phyloP scores from a whole-genome alignment of 1,140 invertebrate genomes.

The Tetranychus cinnabarinus region DNA sequence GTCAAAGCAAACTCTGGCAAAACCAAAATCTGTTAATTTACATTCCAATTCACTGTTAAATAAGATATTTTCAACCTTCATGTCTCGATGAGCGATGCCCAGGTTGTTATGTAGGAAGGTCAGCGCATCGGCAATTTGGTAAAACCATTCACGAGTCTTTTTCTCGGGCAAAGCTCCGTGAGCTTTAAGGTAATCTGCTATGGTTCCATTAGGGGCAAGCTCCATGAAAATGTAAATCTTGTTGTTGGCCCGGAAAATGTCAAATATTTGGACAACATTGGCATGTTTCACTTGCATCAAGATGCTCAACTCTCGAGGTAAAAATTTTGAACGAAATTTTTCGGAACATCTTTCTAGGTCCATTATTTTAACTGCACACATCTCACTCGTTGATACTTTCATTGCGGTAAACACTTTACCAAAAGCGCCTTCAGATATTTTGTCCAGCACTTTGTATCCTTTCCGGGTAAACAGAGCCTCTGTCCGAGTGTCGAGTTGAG shows the following conservation, averaged over 20 bases:
- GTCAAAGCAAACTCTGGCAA: constrained; percentile 4
- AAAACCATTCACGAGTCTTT: constrained; percentile 3
- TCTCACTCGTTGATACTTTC: background rate
- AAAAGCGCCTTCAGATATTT: constrained; percentile 6
- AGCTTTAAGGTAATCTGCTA: constrained; percentile 4
- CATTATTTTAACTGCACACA: constrained; percentile 8
- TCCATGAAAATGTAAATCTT: constrained; percentile 11
- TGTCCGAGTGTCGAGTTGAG: constrained; percentile 6
- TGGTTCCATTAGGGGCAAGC: constrained; percentile 7
- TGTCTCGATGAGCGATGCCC: constrained; percentile 9
- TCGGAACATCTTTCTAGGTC: constrained; percentile 6
- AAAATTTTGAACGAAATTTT: constrained; percentile 7
- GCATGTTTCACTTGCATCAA: constrained; percentile 7
- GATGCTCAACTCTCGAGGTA: constrained; percentile 6
- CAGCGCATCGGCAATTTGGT: constrained; percentile 3
- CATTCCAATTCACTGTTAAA: background rate
- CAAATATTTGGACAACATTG: constrained; percentile 5
- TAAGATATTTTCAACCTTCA: constrained; percentile 10
- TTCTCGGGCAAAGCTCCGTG: constrained; percentile 1
- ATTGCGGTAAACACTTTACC: constrained; percentile 6
- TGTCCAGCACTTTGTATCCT: constrained; percentile 5
- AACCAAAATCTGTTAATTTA: constrained; percentile 11
- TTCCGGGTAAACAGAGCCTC: constrained; percentile 5
- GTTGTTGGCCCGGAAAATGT: constrained; percentile 7
- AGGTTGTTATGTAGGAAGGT: constrained; percentile 7